Evolutionary conservation across 2,797 vertebrate genomes (phyloP).

Genomic region (Paramormyrops hopkinsi): DNA sequence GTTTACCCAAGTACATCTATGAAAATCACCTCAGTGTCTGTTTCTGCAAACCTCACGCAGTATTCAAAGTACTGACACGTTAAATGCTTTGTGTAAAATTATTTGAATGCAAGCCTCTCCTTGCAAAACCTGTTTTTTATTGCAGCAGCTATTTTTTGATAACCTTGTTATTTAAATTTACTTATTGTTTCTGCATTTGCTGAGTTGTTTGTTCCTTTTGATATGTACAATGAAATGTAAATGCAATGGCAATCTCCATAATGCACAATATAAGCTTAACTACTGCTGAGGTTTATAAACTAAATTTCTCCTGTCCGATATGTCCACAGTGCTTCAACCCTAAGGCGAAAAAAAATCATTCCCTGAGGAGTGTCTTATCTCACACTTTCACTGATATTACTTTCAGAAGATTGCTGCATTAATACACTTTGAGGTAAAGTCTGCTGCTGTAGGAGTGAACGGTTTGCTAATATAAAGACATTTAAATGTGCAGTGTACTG

Average conservation of each 20-base stretch:
- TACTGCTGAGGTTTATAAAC: background rate
- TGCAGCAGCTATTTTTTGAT: background rate
- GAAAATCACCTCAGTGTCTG: background rate
- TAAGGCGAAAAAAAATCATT: background rate
- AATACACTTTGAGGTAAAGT: background rate
- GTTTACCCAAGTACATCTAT: background rate
- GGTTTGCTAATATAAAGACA: background rate
- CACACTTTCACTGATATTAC: background rate
- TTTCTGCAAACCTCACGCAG: background rate
- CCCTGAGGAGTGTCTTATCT: background rate
- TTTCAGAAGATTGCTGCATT: background rate
- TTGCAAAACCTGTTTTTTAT: background rate
- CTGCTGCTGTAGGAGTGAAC: background rate
- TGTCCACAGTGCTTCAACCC: background rate
- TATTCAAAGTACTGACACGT: background rate
- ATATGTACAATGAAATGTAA: background rate
- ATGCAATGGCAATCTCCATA: background rate
- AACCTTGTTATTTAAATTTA: background rate
- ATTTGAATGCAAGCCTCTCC: background rate
- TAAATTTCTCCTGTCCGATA: background rate
- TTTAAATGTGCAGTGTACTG: background rate
- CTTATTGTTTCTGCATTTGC: background rate
- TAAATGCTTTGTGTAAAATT: background rate
- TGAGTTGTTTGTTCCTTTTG: background rate
- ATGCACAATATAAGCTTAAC: background rate